A percentile compares a stretch with the other conserved stretches of the same genome.
Conservation (phyloP, 2,797 vertebrate species). For the Alcedo atthis region DNA sequence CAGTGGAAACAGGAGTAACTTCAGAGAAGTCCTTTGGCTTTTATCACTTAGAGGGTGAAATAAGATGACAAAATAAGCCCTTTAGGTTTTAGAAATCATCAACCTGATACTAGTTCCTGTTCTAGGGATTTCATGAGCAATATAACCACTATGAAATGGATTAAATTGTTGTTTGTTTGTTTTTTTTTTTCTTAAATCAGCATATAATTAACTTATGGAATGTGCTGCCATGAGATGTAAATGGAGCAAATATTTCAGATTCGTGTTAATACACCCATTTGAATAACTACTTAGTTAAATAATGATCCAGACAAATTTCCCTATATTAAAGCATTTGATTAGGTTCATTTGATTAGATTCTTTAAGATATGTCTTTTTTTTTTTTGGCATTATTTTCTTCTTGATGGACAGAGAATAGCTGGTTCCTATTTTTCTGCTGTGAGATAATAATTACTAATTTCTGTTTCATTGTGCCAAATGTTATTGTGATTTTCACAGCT, state of each 20-base stretch:
- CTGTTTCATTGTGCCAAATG: not conserved
- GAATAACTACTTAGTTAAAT: not conserved
- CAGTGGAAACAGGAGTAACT: not conserved
- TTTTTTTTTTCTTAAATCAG: not conserved
- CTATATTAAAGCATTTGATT: not conserved
- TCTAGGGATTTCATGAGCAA: constrained; percentile 4
- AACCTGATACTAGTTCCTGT: not conserved
- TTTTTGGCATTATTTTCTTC: not conserved
- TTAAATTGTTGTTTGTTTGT: not conserved
- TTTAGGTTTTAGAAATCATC: not conserved
- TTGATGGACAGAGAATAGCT: not conserved
- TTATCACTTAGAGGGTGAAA: not conserved
- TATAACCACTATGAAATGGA: not conserved
- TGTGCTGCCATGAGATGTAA: not conserved
- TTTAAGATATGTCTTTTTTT: not conserved
- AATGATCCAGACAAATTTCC: not conserved
- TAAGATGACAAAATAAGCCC: not conserved
- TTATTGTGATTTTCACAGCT: constrained; percentile 1
- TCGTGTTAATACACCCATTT: not conserved
- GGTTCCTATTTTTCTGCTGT: not conserved
- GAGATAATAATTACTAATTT: not conserved
- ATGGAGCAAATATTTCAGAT: not conserved
- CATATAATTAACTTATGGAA: constrained; percentile 47
- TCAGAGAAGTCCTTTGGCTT: not conserved
- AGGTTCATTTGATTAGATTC: not conserved